Conservation (phyloP, 2,113 vertebrate species). For the Hypanus sabinus region DNA sequence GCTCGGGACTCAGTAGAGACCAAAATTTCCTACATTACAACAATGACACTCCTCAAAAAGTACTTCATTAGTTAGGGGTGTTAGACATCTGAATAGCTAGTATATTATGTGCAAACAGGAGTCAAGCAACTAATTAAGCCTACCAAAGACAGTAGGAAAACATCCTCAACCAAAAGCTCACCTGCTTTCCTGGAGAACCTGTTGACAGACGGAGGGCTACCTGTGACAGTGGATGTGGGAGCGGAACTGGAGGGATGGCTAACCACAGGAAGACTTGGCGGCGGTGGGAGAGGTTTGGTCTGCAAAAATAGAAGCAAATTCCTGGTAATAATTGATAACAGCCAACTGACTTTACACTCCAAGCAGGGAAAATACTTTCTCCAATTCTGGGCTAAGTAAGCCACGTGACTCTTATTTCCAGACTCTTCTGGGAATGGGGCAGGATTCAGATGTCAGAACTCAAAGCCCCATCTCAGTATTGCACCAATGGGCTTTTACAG, state of each 20-base stretch:
- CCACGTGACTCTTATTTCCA: too few relatives aligned
- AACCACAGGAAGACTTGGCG: constrained; percentile 69
- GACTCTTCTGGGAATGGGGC: too few relatives aligned
- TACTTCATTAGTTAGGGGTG: neutral
- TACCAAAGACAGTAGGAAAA: neutral
- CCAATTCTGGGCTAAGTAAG: too few relatives aligned
- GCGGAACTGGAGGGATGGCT: constrained; percentile 46
- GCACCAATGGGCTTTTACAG: too few relatives aligned
- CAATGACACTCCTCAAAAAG: neutral
- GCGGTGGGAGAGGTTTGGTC: constrained; percentile 81
- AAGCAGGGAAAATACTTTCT: neutral
- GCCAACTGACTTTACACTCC: neutral
- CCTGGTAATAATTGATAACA: neutral
- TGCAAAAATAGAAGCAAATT: constrained; percentile 45
- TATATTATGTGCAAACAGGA: neutral
- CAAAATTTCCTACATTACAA: neutral
- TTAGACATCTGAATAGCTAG: neutral
- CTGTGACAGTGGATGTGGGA: constrained; percentile 54
- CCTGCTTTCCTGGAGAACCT: constrained; percentile 91
- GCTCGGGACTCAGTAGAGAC: too few relatives aligned
- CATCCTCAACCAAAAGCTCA: constrained; percentile 44
- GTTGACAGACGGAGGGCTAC: constrained; percentile 64
- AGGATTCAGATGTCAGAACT: too few relatives aligned
- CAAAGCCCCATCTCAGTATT: too few relatives aligned
- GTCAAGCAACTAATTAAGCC: neutral